phyloP scores from a whole-genome alignment of 2,113 vertebrate species.

The Megaceryle maxima region DNA sequence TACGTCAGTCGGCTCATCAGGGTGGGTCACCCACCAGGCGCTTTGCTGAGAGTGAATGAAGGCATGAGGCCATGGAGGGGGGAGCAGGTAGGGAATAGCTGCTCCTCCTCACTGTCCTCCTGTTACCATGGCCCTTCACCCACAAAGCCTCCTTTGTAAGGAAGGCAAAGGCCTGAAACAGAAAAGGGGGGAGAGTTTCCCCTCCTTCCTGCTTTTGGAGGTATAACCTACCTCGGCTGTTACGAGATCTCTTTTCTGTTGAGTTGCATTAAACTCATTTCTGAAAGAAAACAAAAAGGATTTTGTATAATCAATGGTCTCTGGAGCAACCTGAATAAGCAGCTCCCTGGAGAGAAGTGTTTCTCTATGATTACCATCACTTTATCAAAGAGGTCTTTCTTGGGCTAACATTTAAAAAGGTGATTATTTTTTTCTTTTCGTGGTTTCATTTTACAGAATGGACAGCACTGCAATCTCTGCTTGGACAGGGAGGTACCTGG shows the following conservation, averaged over 20 bases:
- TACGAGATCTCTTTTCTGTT: slow-evolving; percentile 96
- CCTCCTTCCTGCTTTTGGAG: slow-evolving; percentile 77
- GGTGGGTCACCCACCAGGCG: not conserved
- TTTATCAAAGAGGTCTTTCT: slow-evolving; percentile 83
- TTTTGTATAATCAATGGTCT: slow-evolving; percentile 82
- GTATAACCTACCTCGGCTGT: slow-evolving; percentile 94
- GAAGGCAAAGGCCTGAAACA: slow-evolving; percentile 70
- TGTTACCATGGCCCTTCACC: slow-evolving; percentile 10
- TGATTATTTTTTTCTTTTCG: not conserved
- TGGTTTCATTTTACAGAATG: slow-evolving; percentile 71
- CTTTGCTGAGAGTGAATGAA: not conserved
- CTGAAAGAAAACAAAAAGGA: slow-evolving; percentile 86
- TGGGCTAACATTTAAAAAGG: slow-evolving; percentile 72
- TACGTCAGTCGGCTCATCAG: not conserved
- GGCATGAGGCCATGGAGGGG: not conserved
- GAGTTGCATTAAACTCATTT: slow-evolving; percentile 93
- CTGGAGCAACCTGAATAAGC: slow-evolving; percentile 75
- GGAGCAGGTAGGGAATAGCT: slow-evolving; percentile 13
- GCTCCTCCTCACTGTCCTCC: slow-evolving; percentile 50
- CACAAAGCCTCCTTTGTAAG: slow-evolving; percentile 78
- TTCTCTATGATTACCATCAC: slow-evolving; percentile 78
- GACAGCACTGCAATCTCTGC: slow-evolving; percentile 24
- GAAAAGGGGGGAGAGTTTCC: slow-evolving; percentile 45
- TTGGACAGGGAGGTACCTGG: slow-evolving; percentile 53
- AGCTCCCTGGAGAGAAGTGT: slow-evolving; percentile 72